These are phyloP conservation scores for Erythrocercus mccallii DNA, from an alignment of 2,113 vertebrate species.

Conservation along the genomic window DNA sequence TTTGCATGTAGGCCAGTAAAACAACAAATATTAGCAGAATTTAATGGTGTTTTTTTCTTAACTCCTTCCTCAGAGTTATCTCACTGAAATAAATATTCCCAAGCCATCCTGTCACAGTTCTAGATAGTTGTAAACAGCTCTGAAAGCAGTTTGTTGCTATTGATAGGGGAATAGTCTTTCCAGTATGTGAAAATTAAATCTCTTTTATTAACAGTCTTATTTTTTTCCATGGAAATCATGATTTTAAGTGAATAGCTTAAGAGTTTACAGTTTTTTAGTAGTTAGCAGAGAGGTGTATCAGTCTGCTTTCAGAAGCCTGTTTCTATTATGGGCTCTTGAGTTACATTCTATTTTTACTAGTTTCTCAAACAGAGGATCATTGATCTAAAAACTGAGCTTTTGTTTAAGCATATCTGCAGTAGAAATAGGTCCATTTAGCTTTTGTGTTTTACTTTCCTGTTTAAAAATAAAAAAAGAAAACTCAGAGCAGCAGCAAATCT, in stretches of 20 bases:
- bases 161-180: background rate
- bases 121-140: background rate
- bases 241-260: background rate
- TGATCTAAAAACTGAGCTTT: background rate
- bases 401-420: background rate
- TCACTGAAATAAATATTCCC: background rate
- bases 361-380: background rate
- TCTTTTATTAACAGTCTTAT: background rate
- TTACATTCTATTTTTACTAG: background rate
- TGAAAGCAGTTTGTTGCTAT: background rate
- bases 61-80: background rate
- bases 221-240: background rate
- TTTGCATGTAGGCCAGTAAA: background rate
- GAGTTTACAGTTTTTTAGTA: background rate
- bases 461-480: background rate
- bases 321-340: background rate
- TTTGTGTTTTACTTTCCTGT: background rate
- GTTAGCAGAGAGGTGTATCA: background rate
- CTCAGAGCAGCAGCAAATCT: background rate
- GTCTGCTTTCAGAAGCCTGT: background rate
- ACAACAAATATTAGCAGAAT: background rate
- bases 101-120: background rate
- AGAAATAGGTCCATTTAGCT: background rate
- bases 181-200: background rate
- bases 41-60: background rate